A percentile compares a stretch with the other conserved stretches of the same genome.
phyloP scores from a whole-genome alignment of 2,888 invertebrate species.

The Calameuta idolon region DNA sequence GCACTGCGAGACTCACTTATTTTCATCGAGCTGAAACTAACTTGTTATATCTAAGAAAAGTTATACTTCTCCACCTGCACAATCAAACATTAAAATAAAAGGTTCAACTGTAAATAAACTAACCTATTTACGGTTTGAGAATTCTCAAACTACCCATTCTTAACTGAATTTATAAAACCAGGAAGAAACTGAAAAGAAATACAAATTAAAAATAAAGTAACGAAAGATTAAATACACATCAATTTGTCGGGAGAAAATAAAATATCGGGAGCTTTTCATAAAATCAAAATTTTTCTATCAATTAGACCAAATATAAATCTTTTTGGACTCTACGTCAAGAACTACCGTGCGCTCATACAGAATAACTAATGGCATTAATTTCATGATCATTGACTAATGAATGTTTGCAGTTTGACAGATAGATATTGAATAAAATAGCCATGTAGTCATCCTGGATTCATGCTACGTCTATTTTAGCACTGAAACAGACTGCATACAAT shows the following conservation, averaged over 20 bases:
- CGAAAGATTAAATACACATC: conserved; percentile 13
- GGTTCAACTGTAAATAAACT: conserved; percentile 36
- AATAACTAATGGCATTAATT: too few relatives aligned
- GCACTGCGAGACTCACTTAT: conserved; percentile 35
- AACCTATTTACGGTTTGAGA: conserved; percentile 51
- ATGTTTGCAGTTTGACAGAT: too few relatives aligned
- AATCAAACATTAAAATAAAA: conserved; percentile 24
- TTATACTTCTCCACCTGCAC: conserved; percentile 25
- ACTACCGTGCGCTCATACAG: too few relatives aligned
- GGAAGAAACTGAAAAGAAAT: conserved; percentile 56
- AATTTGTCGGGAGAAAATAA: not conserved
- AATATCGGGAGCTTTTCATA: too few relatives aligned
- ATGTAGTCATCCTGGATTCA: conserved; percentile 35
- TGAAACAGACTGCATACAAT: conserved; percentile 35
- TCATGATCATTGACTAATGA: too few relatives aligned
- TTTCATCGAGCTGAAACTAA: conserved; percentile 13
- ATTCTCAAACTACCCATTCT: conserved; percentile 36
- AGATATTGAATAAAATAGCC: too few relatives aligned
- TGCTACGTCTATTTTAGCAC: conserved; percentile 50
- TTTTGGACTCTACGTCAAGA: too few relatives aligned
- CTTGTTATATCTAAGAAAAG: too few relatives aligned
- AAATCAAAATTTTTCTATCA: too few relatives aligned
- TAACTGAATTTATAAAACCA: conserved; percentile 51
- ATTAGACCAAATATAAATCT: too few relatives aligned
- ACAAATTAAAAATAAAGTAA: conserved; percentile 34